Conservation (phyloP, 2,797 vertebrate species). For the Scolopax bukidnonensis region DNA sequence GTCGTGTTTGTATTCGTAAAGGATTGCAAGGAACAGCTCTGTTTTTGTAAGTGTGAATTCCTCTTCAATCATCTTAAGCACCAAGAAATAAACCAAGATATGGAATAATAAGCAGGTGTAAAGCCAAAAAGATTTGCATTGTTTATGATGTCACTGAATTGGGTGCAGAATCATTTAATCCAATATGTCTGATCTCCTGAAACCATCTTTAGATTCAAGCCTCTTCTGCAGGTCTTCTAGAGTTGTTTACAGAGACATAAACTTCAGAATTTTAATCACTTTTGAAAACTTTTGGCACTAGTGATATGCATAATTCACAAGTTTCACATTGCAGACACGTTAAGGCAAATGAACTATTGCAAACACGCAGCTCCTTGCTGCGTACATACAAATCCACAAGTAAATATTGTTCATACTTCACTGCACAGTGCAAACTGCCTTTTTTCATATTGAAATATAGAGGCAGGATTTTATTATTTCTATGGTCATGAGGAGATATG, state of each 20-base stretch:
- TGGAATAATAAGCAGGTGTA: not conserved
- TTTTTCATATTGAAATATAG: not conserved
- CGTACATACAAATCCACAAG: not conserved
- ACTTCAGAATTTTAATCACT: not conserved
- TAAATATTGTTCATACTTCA: not conserved
- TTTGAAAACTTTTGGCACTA: not conserved
- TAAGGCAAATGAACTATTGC: conserved; percentile 11
- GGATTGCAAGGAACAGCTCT: not conserved
- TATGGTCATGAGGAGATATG: not conserved
- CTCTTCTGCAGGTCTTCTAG: not conserved
- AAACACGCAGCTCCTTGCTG: not conserved
- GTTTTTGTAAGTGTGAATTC: not conserved
- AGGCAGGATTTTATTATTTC: not conserved
- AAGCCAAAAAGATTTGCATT: not conserved
- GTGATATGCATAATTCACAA: not conserved
- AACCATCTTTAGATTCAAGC: not conserved
- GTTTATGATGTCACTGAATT: not conserved
- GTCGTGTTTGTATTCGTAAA: not conserved
- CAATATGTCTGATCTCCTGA: not conserved
- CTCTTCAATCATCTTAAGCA: not conserved
- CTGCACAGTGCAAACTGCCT: not conserved
- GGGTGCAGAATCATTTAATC: not conserved
- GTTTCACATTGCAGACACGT: not conserved
- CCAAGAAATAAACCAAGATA: not conserved
- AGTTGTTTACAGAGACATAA: not conserved